Evolutionary conservation across 2,888 invertebrate genomes (phyloP).

Genomic region (Ceraclea dissimilis): DNA sequence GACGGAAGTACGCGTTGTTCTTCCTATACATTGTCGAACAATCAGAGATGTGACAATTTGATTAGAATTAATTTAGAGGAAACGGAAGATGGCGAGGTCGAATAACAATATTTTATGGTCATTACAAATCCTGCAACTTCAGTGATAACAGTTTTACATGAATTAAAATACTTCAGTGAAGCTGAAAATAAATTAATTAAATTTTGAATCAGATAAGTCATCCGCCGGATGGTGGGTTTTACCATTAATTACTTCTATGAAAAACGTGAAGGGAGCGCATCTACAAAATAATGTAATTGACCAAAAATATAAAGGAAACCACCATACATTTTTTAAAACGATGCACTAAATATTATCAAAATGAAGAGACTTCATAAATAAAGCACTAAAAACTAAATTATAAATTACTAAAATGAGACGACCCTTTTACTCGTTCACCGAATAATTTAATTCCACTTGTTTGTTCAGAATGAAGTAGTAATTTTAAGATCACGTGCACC

Average conservation of each 20-base stretch:
- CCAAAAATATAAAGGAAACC: too few relatives aligned
- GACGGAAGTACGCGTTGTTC: too few relatives aligned
- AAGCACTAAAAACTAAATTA: background rate
- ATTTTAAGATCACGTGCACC: background rate
- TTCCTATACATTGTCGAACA: too few relatives aligned
- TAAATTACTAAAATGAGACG: constrained; percentile 1
- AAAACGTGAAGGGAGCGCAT: background rate
- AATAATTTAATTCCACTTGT: background rate
- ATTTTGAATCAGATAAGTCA: constrained; percentile 23
- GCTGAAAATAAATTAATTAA: constrained; percentile 22
- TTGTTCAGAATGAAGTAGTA: background rate
- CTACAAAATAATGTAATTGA: background rate
- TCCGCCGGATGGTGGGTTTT: background rate
- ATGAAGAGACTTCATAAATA: too few relatives aligned
- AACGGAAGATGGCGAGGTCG: too few relatives aligned
- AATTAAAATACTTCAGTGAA: background rate
- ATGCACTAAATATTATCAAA: too few relatives aligned
- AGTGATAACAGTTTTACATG: too few relatives aligned
- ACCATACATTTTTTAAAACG: too few relatives aligned
- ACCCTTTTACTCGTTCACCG: background rate
- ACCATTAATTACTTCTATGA: background rate
- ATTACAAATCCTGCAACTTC: too few relatives aligned
- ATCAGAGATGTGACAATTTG: too few relatives aligned
- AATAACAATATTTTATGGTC: too few relatives aligned
- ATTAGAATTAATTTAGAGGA: too few relatives aligned